Base-by-base conservation (phyloP, 2,797 vertebrate genomes). In the Neopelma chrysocephalum region DNA sequence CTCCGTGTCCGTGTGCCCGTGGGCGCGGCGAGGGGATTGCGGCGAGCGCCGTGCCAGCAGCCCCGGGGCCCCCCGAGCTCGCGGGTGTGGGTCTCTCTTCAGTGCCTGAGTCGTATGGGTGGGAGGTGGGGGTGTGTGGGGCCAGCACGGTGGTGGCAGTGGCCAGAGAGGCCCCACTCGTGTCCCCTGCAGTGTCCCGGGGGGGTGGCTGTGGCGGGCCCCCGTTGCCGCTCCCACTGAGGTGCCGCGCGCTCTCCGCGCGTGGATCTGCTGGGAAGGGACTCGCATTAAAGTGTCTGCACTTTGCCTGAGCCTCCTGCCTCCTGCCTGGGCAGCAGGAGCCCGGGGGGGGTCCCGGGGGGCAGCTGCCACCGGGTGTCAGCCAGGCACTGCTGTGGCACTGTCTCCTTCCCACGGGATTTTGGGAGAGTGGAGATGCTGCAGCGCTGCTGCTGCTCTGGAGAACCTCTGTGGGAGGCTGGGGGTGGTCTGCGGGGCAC, bases 221-320 rank as follows among this genome's bases (percentile, higher is more conserved):
- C 69, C 85, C 11, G 1, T 3, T 2, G 19, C 70, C 1, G 1
- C 70, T 40, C 13, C 62, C 29, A 0, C 5, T 4, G 1, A 10
- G 45, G 53, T 56, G 57, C 73, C 14, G 4, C 64, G 47, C 53
- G 80, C 80, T 90, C 91, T 84, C 85, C 71, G 12, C 21, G 91
- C 66, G 60, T 18, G 65, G 94, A 68, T 85, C 75, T 93, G 91
- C 95, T 38, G 95, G 97, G 95, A 95, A 96, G 97, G 95, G 94
- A 70, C 97, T 97, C 95, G 64, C 94, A 96, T 92, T 94, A 93
- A 96, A 96, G 38, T 78, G 88, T 91, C 88, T 84, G 88, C 90
- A 87, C 82, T 80, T 96, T 84, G 38, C 61, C 45, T 22, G 4
- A 5, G 34, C 62, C 65, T 29, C 32, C 32, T 8, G 97, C 38